Percentiles rank a stretch among this genome's conserved stretches.
phyloP scores from a whole-genome alignment of 2,797 vertebrate genomes.

The Yasuhikotakia modesta region DNA sequence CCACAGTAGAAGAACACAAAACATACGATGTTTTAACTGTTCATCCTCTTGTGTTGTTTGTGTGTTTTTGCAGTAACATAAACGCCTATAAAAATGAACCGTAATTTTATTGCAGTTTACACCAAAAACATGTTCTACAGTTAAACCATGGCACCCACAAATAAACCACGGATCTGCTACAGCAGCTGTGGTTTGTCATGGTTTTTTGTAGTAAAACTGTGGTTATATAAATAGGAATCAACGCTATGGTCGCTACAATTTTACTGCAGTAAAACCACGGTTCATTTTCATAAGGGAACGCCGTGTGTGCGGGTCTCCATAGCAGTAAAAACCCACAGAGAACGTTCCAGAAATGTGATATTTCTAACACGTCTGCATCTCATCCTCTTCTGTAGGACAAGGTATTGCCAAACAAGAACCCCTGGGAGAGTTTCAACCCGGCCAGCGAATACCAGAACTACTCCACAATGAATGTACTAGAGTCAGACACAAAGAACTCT shows the following conservation, averaged over 20 bases:
- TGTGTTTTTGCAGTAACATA: not conserved
- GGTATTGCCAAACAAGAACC: conserved; percentile 91
- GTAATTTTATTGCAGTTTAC: too few species aligned
- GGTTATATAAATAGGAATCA: too few species aligned
- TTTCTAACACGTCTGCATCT: conserved; percentile 19
- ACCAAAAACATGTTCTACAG: too few species aligned
- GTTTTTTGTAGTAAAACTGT: too few species aligned
- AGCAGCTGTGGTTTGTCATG: too few species aligned
- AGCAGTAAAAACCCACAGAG: not conserved
- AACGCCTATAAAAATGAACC: not conserved
- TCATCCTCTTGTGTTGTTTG: conserved; percentile 8
- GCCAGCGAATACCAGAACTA: conserved; percentile 99
- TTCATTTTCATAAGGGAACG: too few species aligned
- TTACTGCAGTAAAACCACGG: too few species aligned
- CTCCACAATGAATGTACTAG: conserved; percentile 98
- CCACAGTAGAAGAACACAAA: not conserved
- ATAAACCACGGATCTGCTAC: too few species aligned
- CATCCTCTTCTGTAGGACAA: conserved; percentile 84
- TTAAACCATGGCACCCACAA: too few species aligned
- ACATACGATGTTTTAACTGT: conserved; percentile 28
- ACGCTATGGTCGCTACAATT: too few species aligned
- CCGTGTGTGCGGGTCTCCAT: not conserved
- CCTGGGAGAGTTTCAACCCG: conserved; percentile 98
- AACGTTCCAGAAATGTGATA: not conserved
- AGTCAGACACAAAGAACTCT: conserved; percentile 92